phyloP scores from a whole-genome alignment of 2,797 vertebrate genomes.

The Danio albolineatus region DNA sequence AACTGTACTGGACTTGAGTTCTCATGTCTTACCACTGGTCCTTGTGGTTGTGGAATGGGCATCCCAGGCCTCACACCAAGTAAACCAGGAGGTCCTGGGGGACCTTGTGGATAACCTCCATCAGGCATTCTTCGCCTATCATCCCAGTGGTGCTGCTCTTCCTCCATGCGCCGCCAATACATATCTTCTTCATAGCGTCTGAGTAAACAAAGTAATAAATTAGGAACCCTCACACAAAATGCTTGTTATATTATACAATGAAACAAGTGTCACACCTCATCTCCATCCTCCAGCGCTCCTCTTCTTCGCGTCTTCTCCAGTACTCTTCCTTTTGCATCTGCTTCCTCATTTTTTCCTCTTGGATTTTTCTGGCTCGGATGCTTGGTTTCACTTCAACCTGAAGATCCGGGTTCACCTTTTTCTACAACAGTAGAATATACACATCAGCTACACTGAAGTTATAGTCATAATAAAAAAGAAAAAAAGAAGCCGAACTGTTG shows the following conservation, averaged over 20 bases:
- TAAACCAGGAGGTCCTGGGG: constrained; percentile 90
- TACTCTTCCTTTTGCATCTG: constrained; percentile 99
- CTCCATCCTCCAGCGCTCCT: constrained; percentile 98
- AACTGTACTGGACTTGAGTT: neutral
- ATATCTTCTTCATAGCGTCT: constrained; percentile 98
- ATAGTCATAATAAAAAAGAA: neutral
- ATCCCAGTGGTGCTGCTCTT: constrained; percentile 98
- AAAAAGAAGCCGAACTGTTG: neutral
- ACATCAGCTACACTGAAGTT: neutral
- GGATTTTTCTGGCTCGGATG: constrained; percentile 96
- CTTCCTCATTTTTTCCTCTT: constrained; percentile 98
- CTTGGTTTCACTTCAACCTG: constrained; percentile 99
- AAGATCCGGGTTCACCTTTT: constrained; percentile 98
- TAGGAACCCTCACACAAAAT: neutral
- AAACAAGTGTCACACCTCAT: constrained; percentile 84
- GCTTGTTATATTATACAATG: too few species aligned
- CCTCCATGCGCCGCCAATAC: constrained; percentile 98
- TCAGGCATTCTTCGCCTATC: constrained; percentile 92
- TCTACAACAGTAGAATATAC: constrained; percentile 74
- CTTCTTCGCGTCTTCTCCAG: constrained; percentile 96
- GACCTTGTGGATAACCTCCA: constrained; percentile 92
- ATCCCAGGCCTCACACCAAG: constrained; percentile 94
- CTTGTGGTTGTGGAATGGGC: constrained; percentile 91
- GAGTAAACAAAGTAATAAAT: constrained; percentile 29
- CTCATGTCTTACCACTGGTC: constrained; percentile 85